Evolutionary conservation across 2,888 invertebrate species (phyloP), one percentile per base, ranked within the genome.

Genomic region (Ecdyonurus torrentis): DNA sequence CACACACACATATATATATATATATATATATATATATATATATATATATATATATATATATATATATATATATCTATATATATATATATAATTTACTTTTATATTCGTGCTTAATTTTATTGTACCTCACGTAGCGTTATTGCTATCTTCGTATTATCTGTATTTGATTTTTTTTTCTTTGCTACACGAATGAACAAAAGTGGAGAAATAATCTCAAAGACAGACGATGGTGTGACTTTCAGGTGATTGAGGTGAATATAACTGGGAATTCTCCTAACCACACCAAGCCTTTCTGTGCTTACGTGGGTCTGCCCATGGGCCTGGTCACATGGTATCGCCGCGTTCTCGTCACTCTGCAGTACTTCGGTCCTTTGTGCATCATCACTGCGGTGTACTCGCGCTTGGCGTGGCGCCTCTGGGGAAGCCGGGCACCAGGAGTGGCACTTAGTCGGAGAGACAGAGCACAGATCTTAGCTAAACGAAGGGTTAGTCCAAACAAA

Each of bases 311-410:
- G 58, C 67, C 70, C 1, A 64, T 63, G 15, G 65, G 65, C 19
- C 65, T 69, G 60, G 65, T 70, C 60, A 66, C 65, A 64, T 68
- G 67, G 23, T 71, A 71, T 64, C 63, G 66, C 2, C 67, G 69
- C 25, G 65, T 71, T 7, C 65, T 71, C 19, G 70, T 70, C 2
- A 73, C 68, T 15, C 64, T 78, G 50, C 80, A 80, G 70, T 93
- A 92, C 72, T 77, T 91, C 67, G 83, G 88, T 58, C 93, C 92
- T 0, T 78, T 92, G 67, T 81, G 83, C 68, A 84, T 92, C 67
- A 90, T 93, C 70, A 84, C 87, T 61, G 88, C 83, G 71, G 89
- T 90, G n/a, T 93, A 93, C 74, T 83, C 81, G 59, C 79, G 89
- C 70, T 89, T 92, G 82, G 88, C 87, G 0, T 79, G 85, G 70